phyloP scores from a whole-genome alignment of 2,888 invertebrate genomes.

The Chymomyza amoena region DNA sequence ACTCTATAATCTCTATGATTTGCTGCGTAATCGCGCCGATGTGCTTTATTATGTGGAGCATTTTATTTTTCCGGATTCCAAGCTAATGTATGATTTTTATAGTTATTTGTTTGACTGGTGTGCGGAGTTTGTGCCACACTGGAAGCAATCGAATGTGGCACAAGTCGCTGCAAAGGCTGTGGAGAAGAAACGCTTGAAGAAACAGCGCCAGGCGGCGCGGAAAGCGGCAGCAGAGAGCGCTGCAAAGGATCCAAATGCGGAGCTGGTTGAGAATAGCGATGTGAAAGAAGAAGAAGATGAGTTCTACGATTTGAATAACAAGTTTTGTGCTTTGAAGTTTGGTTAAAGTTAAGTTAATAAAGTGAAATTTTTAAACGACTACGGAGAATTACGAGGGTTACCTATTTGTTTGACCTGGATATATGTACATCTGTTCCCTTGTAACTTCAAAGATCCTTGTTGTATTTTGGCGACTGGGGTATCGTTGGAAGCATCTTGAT shows the following conservation, averaged over 20 bases:
- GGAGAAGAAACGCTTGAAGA: slow-evolving; percentile 68
- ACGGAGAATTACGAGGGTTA: too few species aligned
- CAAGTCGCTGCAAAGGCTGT: slow-evolving; percentile 38
- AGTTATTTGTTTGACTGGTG: slow-evolving; percentile 73
- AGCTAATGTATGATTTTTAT: slow-evolving; percentile 76
- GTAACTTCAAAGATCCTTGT: too few species aligned
- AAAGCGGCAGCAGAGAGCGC: slow-evolving; percentile 44
- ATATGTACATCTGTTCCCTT: too few species aligned
- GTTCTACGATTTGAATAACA: slow-evolving; percentile 76
- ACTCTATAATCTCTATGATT: slow-evolving; percentile 85
- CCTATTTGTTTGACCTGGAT: too few species aligned
- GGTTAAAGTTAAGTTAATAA: background rate
- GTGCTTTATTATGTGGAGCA: slow-evolving; percentile 81
- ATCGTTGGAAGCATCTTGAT: too few species aligned
- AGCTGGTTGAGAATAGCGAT: slow-evolving; percentile 51
- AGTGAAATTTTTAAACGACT: background rate
- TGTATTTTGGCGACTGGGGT: too few species aligned
- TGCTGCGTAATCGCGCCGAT: slow-evolving; percentile 82
- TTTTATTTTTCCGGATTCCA: slow-evolving; percentile 77
- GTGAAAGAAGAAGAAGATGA: slow-evolving; percentile 56
- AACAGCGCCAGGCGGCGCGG: slow-evolving; percentile 63
- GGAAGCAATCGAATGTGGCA: slow-evolving; percentile 52
- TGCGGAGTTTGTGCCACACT: slow-evolving; percentile 63
- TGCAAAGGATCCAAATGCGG: slow-evolving; percentile 63
- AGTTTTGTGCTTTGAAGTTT: slow-evolving; percentile 73